Conservation (phyloP, 53 echinoderm and acorn worm species). For the Patiria pectinifera region DNA sequence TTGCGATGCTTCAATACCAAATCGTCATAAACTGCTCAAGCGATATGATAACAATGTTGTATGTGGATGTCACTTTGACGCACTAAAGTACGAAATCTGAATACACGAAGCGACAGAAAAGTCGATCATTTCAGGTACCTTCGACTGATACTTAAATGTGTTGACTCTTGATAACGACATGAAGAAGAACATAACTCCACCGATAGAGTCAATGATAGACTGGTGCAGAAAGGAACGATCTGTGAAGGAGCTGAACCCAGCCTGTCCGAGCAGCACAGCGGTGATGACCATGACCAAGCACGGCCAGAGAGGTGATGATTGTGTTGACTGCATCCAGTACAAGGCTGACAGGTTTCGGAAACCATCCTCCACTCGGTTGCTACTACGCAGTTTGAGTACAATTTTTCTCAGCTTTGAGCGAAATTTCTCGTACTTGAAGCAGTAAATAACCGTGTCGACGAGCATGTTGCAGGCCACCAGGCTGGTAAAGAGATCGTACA, state of each 20-base stretch:
- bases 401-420: background rate
- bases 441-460: conserved; percentile 44
- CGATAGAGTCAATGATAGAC: conserved; percentile 28
- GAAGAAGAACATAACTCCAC: conserved; percentile 14
- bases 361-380: no score
- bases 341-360: no score
- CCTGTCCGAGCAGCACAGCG: conserved; percentile 18
- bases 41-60: no score
- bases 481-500: background rate
- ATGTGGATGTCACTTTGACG: no score
- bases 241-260: conserved; percentile 38
- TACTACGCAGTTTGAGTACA: background rate
- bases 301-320: background rate
- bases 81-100: no score
- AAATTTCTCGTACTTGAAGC: conserved; percentile 37
- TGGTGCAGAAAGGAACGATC: conserved; percentile 46
- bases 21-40: no score
- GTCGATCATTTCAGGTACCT: no score
- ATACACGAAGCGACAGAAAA: no score
- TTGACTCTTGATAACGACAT: no score
- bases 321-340: conserved; percentile 5
- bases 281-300: conserved; percentile 14
- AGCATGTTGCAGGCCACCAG: conserved; percentile 39
- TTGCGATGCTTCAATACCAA: no score
- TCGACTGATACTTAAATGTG: no score